A percentile compares a stretch with the other conserved stretches of the same genome.
Evolutionary conservation across 2,888 invertebrate species (phyloP).

Genomic region (Didymodactylos carnosus): DNA sequence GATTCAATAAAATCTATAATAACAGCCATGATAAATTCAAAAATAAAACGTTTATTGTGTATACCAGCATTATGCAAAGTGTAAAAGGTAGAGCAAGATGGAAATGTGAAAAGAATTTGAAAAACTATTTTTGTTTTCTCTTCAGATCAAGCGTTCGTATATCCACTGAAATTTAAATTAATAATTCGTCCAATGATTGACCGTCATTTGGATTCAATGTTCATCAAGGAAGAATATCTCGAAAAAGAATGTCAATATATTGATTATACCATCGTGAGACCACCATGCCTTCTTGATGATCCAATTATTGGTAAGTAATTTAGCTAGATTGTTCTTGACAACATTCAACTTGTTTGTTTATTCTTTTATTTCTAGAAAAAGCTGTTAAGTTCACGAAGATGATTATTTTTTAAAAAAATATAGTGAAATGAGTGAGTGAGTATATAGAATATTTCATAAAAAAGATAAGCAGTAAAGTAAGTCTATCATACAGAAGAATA

Average conservation of each 20-base stretch:
- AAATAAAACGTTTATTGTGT: constrained; percentile 20
- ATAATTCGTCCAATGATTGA: constrained; percentile 17
- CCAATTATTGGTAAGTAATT: constrained; percentile 14
- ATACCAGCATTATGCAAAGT: not conserved
- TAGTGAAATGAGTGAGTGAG: too few relatives aligned
- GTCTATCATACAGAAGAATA: too few relatives aligned
- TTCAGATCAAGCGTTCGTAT: constrained; percentile 19
- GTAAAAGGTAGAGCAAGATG: not conserved
- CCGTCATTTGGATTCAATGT: constrained; percentile 22
- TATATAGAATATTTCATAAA: too few relatives aligned
- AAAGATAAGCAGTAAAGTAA: too few relatives aligned
- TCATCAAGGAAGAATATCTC: constrained; percentile 24
- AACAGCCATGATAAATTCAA: constrained; percentile 21
- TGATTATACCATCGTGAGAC: constrained; percentile 24
- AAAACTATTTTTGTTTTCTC: not conserved
- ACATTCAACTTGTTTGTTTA: too few relatives aligned
- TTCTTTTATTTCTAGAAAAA: too few relatives aligned
- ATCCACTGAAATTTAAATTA: not conserved
- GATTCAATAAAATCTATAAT: constrained; percentile 21
- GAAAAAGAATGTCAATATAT: constrained; percentile 21
- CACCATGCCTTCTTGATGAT: constrained; percentile 20
- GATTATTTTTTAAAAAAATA: too few relatives aligned
- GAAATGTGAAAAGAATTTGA: too few relatives aligned
- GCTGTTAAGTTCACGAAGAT: too few relatives aligned
- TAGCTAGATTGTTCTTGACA: too few relatives aligned